Conservation (phyloP, 2,113 vertebrate species). For the Catharus fuscescens region DNA sequence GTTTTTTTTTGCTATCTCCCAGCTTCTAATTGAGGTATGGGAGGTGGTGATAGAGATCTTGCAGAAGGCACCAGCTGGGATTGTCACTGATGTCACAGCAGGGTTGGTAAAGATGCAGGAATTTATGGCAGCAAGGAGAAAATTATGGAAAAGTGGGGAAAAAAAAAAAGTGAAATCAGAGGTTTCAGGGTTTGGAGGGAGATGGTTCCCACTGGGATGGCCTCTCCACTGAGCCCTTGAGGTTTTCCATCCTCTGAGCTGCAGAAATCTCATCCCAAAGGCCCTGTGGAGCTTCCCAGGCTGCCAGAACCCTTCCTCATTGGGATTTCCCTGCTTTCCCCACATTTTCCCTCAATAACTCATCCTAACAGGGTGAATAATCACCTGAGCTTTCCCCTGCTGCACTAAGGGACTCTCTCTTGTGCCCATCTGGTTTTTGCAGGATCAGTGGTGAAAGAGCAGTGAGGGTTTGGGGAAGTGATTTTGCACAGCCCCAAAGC, state of each 20-base stretch:
- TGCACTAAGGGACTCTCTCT: too few relatives aligned
- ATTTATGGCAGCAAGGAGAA: not conserved
- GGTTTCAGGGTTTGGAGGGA: not conserved
- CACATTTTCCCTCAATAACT: not conserved
- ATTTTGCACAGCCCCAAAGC: not conserved
- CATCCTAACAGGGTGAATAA: too few relatives aligned
- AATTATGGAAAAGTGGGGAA: rapidly evolving
- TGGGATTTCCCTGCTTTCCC: not conserved
- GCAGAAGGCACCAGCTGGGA: not conserved
- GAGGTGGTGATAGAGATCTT: not conserved
- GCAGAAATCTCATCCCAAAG: not conserved
- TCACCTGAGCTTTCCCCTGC: too few relatives aligned
- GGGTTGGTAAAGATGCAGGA: not conserved
- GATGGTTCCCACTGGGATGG: rapidly evolving
- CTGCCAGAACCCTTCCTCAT: not conserved
- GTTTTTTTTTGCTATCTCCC: not conserved
- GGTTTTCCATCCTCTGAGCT: not conserved
- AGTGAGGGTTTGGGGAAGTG: not conserved
- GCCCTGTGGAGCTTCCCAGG: not conserved
- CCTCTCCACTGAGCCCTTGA: not conserved
- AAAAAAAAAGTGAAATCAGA: not conserved
- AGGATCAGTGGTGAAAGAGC: not conserved
- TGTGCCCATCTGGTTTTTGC: not conserved
- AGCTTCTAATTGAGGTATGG: rapidly evolving
- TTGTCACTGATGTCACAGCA: not conserved